Conservation (phyloP, 1,140 invertebrate species). For the Ostrea denselamellosa region DNA sequence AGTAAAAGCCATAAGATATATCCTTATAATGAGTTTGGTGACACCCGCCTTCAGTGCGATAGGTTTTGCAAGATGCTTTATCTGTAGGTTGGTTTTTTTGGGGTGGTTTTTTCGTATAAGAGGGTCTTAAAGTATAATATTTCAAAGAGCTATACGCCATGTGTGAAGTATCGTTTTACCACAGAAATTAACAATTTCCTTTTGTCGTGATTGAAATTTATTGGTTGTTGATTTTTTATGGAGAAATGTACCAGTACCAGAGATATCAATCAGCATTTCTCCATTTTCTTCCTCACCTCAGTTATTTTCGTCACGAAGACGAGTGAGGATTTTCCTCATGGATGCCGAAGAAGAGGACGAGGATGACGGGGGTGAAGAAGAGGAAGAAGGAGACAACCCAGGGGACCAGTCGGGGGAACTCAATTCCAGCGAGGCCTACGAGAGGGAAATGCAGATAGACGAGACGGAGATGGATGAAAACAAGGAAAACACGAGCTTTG, state of each 20-base stretch:
- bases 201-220: neutral
- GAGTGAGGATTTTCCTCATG: slow-evolving; percentile 93
- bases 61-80: neutral
- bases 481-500: slow-evolving; percentile 79
- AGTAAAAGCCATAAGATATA: neutral
- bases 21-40: neutral
- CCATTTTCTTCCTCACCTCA: slow-evolving; percentile 43
- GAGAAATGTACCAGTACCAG: neutral
- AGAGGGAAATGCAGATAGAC: slow-evolving; percentile 61
- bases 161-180: no score
- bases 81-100: no score
- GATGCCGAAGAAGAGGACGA: slow-evolving; percentile 91
- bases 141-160: neutral
- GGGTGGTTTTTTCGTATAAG: neutral
- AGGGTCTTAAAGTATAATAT: neutral
- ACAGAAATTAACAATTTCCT: neutral
- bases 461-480: slow-evolving; percentile 62
- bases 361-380: slow-evolving; percentile 86
- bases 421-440: slow-evolving; percentile 56
- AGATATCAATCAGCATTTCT: neutral
- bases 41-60: neutral
- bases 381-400: slow-evolving; percentile 55
- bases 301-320: slow-evolving; percentile 87
- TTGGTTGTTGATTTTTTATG: neutral
- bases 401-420: slow-evolving; percentile 53